Evolutionary conservation across 2,888 invertebrate species (phyloP).

Genomic region (Pocota personata): DNA sequence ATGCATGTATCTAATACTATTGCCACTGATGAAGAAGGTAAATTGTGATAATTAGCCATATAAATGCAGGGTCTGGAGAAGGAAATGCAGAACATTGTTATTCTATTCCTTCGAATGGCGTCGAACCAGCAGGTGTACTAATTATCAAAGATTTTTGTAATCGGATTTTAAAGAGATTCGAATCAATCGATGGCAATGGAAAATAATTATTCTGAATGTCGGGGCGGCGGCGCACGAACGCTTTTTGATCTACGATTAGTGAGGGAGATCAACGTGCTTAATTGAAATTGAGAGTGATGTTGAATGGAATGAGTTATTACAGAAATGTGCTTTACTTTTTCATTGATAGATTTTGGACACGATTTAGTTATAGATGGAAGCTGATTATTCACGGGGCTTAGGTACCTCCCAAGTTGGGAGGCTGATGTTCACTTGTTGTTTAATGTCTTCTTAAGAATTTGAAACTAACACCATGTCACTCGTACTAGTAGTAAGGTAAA

Average conservation of each 20-base stretch:
- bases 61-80: background rate
- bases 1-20: background rate
- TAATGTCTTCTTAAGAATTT: background rate
- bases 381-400: background rate
- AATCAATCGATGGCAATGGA: constrained; percentile 61
- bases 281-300: constrained; percentile 49
- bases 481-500: too few relatives aligned
- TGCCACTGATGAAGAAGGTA: constrained; percentile 1
- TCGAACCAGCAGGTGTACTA: constrained; percentile 63
- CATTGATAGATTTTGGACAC: background rate
- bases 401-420: background rate
- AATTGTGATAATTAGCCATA: constrained; percentile 28
- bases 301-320: constrained; percentile 19
- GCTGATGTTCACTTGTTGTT: background rate
- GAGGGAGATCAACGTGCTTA: constrained; percentile 34
- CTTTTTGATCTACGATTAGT: constrained; percentile 44
- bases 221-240: constrained; percentile 44
- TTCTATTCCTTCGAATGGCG: background rate
- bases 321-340: constrained; percentile 4
- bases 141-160: constrained; percentile 49
- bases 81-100: constrained; percentile 27
- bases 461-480: too few relatives aligned
- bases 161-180: constrained; percentile 45
- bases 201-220: constrained; percentile 34
- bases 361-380: background rate